These are phyloP conservation scores for Cephus spinipes DNA, from an alignment of 2,888 invertebrate species.

Conservation along the genomic window DNA sequence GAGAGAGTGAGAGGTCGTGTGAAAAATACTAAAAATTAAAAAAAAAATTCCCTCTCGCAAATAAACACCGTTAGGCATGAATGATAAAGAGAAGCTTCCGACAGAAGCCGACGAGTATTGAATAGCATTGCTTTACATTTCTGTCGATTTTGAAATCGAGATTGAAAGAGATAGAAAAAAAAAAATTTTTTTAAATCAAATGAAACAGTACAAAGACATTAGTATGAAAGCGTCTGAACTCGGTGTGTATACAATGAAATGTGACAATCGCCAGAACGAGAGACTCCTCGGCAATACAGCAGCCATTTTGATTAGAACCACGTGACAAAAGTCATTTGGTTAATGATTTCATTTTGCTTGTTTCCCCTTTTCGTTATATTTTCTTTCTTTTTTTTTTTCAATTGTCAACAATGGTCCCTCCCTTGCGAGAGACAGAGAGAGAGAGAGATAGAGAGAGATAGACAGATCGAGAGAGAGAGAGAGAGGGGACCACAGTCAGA, in stretches of 20 bases:
- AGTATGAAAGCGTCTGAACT: slow-evolving; percentile 24
- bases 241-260: slow-evolving; percentile 26
- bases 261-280: slow-evolving; percentile 6
- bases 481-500: neutral
- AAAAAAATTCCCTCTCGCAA: too few species aligned
- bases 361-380: neutral
- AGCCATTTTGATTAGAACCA: too few species aligned
- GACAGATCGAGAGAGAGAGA: neutral
- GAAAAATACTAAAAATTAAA: too few species aligned
- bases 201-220: slow-evolving; percentile 19
- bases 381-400: neutral
- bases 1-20: too few species aligned
- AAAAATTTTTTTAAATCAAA: slow-evolving; percentile 8
- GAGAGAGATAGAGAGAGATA: neutral
- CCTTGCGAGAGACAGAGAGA: neutral
- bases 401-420: too few species aligned
- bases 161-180: slow-evolving; percentile 35
- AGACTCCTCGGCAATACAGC: slow-evolving; percentile 1
- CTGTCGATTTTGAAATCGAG: slow-evolving; percentile 22
- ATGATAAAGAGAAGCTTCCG: neutral
- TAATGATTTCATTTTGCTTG: neutral
- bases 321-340: neutral
- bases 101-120: slow-evolving; percentile 36
- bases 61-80: too few species aligned
- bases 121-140: slow-evolving; percentile 45